Percentiles rank a stretch among this genome's conserved stretches.
phyloP scores from a whole-genome alignment of 2,797 vertebrate genomes.

The Gadopsis bispinosus region DNA sequence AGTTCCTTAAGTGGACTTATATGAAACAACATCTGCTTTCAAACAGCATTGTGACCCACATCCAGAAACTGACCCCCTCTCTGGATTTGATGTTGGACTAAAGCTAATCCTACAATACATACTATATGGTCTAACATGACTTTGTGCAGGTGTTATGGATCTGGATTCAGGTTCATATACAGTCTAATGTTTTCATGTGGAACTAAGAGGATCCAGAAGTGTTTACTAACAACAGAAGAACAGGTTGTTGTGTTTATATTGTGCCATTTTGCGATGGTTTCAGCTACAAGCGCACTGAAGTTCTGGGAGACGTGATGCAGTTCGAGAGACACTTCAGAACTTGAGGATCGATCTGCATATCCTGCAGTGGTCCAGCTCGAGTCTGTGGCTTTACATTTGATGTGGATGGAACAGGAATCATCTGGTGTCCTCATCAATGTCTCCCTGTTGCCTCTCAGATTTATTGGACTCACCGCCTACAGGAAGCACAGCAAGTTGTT shows the following conservation, averaged over 20 bases:
- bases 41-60: constrained; percentile 68
- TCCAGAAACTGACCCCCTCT: constrained; percentile 56
- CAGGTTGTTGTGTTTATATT: constrained; percentile 11
- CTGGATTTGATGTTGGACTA: constrained; percentile 53
- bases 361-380: constrained; percentile 20
- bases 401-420: constrained; percentile 58
- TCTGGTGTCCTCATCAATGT: constrained; percentile 80
- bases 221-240: constrained; percentile 10
- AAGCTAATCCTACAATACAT: constrained; percentile 34
- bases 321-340: not conserved
- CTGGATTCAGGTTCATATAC: constrained; percentile 19
- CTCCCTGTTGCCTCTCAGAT: constrained; percentile 71
- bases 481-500: constrained; percentile 77
- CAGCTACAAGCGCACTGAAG: not conserved
- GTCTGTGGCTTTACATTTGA: constrained; percentile 53
- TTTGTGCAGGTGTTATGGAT: constrained; percentile 29
- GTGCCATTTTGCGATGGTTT: constrained; percentile 6
- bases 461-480: constrained; percentile 67
- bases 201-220: constrained; percentile 1
- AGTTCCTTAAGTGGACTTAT: constrained; percentile 61
- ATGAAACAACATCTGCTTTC: constrained; percentile 71
- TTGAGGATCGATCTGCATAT: constrained; percentile 34
- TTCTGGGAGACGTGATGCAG: not conserved
- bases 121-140: constrained; percentile 22
- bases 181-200: constrained; percentile 13